Percentiles rank a stretch among this genome's conserved stretches.
phyloP scores from a whole-genome alignment of 2,797 vertebrate genomes.

The Notolabrus celidotus region DNA sequence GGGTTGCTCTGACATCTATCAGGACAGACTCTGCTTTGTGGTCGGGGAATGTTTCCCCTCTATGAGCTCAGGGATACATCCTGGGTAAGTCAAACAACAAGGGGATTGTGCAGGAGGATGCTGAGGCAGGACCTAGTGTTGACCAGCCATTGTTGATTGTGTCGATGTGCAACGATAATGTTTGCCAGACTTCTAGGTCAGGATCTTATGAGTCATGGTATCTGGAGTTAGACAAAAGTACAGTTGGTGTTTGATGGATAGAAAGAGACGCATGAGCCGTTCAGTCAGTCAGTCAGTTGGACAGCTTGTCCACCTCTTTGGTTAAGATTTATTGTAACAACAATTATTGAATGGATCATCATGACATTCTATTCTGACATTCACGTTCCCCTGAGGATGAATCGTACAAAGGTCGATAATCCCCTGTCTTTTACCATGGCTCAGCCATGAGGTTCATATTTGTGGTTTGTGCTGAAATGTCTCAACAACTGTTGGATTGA shows the following conservation, averaged over 20 bases:
- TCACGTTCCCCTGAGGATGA: neutral
- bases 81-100: slow-evolving; percentile 68
- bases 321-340: slow-evolving; percentile 1
- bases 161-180: slow-evolving; percentile 67
- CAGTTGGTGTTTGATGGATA: neutral
- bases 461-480: slow-evolving; percentile 4
- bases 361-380: neutral
- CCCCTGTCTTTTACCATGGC: neutral
- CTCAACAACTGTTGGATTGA: neutral
- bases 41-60: slow-evolving; percentile 57
- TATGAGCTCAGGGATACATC: slow-evolving; percentile 69
- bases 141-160: slow-evolving; percentile 71
- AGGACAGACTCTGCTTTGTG: slow-evolving; percentile 77
- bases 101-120: slow-evolving; percentile 69
- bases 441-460: neutral
- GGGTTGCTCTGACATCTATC: slow-evolving; percentile 63
- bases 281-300: neutral
- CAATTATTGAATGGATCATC: neutral
- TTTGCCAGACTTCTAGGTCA: slow-evolving; percentile 77
- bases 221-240: neutral
- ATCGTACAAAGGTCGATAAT: neutral
- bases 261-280: neutral
- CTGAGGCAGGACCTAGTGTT: slow-evolving; percentile 56
- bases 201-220: slow-evolving; percentile 49
- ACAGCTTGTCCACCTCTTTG: neutral